Base-by-base conservation (phyloP, 92 coral and sea anemone species). In the Heteractis magnifica region DNA sequence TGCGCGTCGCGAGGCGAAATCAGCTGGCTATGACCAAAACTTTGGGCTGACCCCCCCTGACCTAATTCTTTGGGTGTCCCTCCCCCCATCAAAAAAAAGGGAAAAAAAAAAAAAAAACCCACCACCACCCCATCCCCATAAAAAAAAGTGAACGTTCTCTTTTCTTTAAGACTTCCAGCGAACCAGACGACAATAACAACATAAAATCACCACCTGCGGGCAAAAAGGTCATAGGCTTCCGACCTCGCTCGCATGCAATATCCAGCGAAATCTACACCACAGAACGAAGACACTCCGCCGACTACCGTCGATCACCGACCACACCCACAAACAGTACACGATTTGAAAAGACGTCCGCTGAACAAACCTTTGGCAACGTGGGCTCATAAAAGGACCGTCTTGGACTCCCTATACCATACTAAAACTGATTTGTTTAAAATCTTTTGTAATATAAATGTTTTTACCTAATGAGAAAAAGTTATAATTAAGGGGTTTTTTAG, bases 191-290 rank as follows among this genome's bases (percentile, higher is more conserved):
- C 49, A 68, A 68, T 26, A 68, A 68, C 73, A 68, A 68, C 23
- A 23, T 68, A 68, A 4, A 13, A 8, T 68, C 50, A 26, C 73
- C 73, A 19, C 49, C 26, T 3, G 2, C 5, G 73, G 73, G 49
- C 50, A 68, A 68, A 68, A 68, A 68, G 26, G 16, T 68, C 48
- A 68, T 48, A 8, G 49, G 14, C 11, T 68, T 68, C 49, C 73
- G 73, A 21, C 73, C 73, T 26, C 73, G 73, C 73, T 8, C 73
- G 14, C 73, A 26, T 23, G 73, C 73, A n/a, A 68, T 68, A 4
- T 20, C 50, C 44, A 10, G 11, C 11, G 73, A 68, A 4, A 26
- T 68, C 49, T 68, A 20, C 73, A 21, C 14, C 2, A 23, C 73
- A 11, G 73, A 26, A 8, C 23, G 14, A 20, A 68, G 49, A 68